Evolutionary conservation across 2,797 vertebrate species (phyloP), one percentile per base, ranked within the genome.

Genomic region (Argentina silus): DNA sequence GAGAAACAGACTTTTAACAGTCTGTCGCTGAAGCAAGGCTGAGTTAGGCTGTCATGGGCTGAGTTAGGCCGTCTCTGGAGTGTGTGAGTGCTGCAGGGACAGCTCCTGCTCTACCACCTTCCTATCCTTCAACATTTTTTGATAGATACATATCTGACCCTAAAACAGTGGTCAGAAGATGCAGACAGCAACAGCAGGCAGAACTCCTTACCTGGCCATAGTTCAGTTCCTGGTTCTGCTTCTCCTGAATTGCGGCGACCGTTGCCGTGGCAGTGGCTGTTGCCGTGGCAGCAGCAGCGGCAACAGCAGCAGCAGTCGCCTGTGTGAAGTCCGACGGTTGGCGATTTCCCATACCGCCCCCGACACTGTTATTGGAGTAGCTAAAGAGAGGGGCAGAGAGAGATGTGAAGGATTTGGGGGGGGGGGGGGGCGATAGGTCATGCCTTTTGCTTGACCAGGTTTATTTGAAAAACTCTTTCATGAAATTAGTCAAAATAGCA

Each of bases 171-270:
- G 27, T 36, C 4, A 36, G 27, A 36, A 36, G 27, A 36, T n/a
- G 7, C 51, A 17, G 4, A 51, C 12, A 53, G 3, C 60, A 8
- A 8, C 2, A 14, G 27, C 14, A 14, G 61, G 36, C 42, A 15
- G 64, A 66, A 45, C 19, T 5, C 12, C 63, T 19, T 17, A 98
- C 97, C 93, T 95, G 87, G 60, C 96, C 86, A 0, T 97, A 98
- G 91, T 90, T 96, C 90, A 98, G 85, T 84, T 98, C 97, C 87
- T 98, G 97, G 90, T 96, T 96, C 88, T 98, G 97, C 73, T 98
- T 98, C 75, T 98, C 97, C 81, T 98, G 97, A 66, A 98, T 95
- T 0, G 97, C 97, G 0, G 97, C 96, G 43, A 98, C 97, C 0
- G 97, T 98, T 0, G 97, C 97, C 0, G 97, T 98, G 19, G 97